phyloP scores from a whole-genome alignment of 2,113 vertebrate genomes.

The Trogon melanurus region DNA sequence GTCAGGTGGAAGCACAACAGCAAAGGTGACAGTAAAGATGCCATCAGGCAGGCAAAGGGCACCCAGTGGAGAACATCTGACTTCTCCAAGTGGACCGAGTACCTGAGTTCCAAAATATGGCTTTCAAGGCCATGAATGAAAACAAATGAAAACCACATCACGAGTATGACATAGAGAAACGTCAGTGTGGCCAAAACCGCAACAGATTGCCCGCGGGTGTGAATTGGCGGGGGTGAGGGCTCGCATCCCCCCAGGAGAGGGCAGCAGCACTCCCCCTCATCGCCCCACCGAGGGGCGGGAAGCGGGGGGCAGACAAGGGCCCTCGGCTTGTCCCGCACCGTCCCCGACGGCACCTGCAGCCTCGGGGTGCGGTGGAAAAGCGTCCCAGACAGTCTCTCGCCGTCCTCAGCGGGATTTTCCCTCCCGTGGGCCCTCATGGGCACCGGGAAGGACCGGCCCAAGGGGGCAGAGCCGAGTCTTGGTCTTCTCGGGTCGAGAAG shows the following conservation, averaged over 20 bases:
- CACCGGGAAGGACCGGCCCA: no score
- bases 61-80: neutral
- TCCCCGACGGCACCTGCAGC: neutral
- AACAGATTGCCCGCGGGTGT: neutral
- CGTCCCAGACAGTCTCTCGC: neutral
- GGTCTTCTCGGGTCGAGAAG: neutral
- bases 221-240: neutral
- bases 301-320: neutral
- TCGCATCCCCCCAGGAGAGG: constrained; percentile 43
- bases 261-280: constrained; percentile 40
- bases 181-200: fast-evolving
- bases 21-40: neutral
- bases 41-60: neutral
- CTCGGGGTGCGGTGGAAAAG: neutral
- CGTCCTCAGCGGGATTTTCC: neutral
- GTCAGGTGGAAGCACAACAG: neutral
- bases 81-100: neutral
- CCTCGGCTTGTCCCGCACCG: neutral
- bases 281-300: neutral
- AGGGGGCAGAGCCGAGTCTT: neutral
- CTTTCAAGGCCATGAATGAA: neutral
- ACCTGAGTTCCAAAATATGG: neutral
- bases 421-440: neutral
- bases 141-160: fast-evolving
- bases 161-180: neutral